Evolutionary conservation across 2,797 vertebrate genomes (phyloP).

Genomic region (Cryptoblepharus egeriae): DNA sequence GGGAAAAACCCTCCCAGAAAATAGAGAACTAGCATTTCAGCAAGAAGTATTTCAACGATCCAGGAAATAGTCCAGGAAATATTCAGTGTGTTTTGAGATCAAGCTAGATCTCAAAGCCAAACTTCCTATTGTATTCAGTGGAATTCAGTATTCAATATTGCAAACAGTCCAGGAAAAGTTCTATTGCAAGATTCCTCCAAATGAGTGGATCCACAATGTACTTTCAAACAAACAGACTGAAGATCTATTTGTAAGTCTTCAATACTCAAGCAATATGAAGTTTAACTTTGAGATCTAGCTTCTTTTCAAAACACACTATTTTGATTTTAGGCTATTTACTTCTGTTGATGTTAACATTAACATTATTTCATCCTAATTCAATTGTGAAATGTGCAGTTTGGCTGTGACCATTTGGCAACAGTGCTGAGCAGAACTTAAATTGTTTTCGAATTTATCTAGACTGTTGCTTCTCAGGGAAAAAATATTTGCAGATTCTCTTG

Average conservation of each 20-base stretch:
- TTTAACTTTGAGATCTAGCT: neutral
- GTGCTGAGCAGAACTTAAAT: neutral
- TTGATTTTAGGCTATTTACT: neutral
- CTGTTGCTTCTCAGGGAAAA: neutral
- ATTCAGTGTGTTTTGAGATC: too few species aligned
- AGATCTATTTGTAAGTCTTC: neutral
- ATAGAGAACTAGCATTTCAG: conserved; percentile 12
- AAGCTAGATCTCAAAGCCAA: too few species aligned
- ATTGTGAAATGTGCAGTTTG: neutral
- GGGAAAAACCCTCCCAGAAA: neutral
- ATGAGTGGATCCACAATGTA: neutral
- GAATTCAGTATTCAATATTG: too few species aligned
- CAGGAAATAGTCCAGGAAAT: too few species aligned
- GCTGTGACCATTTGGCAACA: neutral
- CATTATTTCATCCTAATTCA: neutral
- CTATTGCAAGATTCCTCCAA: neutral
- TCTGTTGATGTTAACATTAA: neutral
- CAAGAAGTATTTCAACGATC: too few species aligned
- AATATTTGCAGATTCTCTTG: neutral
- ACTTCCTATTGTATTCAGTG: too few species aligned
- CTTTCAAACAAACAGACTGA: neutral
- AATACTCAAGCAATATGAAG: neutral
- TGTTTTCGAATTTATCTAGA: neutral
- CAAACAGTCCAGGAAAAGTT: neutral
- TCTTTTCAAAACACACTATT: neutral